Percentiles rank a stretch among this genome's conserved stretches.
Evolutionary conservation across 2,888 invertebrate genomes (phyloP).

Genomic region (Pammene fasciana): DNA sequence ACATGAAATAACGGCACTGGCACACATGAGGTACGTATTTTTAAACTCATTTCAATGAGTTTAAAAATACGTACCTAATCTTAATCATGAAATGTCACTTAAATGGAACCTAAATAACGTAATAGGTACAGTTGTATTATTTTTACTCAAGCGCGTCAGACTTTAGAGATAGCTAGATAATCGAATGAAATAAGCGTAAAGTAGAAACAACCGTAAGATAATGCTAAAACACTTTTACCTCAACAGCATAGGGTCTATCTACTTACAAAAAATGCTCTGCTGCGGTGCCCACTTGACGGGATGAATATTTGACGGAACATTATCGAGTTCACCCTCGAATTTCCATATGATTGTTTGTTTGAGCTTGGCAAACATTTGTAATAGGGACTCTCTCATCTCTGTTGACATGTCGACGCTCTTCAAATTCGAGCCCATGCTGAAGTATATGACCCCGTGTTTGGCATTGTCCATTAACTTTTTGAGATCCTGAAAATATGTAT

Average conservation of each 20-base stretch:
- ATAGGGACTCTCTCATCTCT: slow-evolving; percentile 51
- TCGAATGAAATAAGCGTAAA: slow-evolving; percentile 3
- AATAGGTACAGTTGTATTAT: background rate
- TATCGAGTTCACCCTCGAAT: slow-evolving; percentile 40
- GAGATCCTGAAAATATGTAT: slow-evolving; percentile 56
- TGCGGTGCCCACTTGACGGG: slow-evolving; percentile 43
- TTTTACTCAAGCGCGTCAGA: background rate
- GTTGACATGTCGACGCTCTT: slow-evolving; percentile 57
- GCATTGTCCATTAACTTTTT: slow-evolving; percentile 62
- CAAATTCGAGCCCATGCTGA: slow-evolving; percentile 63
- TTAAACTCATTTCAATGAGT: too few relatives aligned
- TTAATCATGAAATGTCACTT: background rate
- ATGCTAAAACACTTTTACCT: background rate
- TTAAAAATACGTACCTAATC: too few relatives aligned
- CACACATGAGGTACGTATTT: too few relatives aligned
- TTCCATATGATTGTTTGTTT: slow-evolving; percentile 43
- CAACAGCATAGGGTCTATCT: background rate
- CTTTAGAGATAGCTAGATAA: background rate
- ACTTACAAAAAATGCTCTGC: slow-evolving; percentile 49
- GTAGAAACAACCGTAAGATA: background rate
- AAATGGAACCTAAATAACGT: background rate
- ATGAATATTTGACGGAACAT: slow-evolving; percentile 41
- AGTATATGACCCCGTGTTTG: slow-evolving; percentile 62
- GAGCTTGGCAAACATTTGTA: slow-evolving; percentile 40
- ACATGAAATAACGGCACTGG: too few relatives aligned